Evolutionary conservation across 2,888 invertebrate genomes (phyloP), one percentile per base, ranked within the genome.

Genomic region (Germaria angustata): DNA sequence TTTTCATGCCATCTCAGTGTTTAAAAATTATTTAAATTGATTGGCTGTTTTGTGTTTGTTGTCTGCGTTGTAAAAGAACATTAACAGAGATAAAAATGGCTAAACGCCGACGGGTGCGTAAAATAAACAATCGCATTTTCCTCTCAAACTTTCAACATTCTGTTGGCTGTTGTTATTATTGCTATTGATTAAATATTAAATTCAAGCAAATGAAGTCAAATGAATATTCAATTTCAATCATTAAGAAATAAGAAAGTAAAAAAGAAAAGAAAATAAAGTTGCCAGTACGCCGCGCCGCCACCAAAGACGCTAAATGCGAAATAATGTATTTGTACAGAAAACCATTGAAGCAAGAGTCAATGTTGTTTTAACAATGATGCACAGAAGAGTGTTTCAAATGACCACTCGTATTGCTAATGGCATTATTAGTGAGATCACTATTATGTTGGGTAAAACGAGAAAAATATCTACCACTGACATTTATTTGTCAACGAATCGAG

Each of bases 71-170:
- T 22, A 17, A 22, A 66, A 51, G 36, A 72, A 53, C 22, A 39
- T 49, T 36, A 32, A 75, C 34, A 76, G 4, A 61, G 20, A 17
- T n/a, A 22, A 63, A 59, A 55, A 81, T 69, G 76, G 49, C 78
- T 84, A 85, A 88, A 88, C 85, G 87, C 88, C 89, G 87, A 89
- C 88, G 88, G 88, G 88, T 88, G 88, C 87, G 88, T 89, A 89
- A 88, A 86, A 80, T 88, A 89, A 89, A 89, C 88, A 89, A 84
- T 1, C 34, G 7, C 15, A 46, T 61, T 61, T 59, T 13, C 9
- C 28, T 8, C 13, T 49, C 32, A 22, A 17, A 34, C 28, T 53
- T 44, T 9, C 36, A 68, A 46, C 9, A 65, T 46, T 44, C 2
- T 53, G 49, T 68, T 34, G 61, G 59, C 65, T 55, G 63, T 69